Base-by-base conservation (phyloP, 2,797 vertebrate species). In the Girardinus metallicus region DNA sequence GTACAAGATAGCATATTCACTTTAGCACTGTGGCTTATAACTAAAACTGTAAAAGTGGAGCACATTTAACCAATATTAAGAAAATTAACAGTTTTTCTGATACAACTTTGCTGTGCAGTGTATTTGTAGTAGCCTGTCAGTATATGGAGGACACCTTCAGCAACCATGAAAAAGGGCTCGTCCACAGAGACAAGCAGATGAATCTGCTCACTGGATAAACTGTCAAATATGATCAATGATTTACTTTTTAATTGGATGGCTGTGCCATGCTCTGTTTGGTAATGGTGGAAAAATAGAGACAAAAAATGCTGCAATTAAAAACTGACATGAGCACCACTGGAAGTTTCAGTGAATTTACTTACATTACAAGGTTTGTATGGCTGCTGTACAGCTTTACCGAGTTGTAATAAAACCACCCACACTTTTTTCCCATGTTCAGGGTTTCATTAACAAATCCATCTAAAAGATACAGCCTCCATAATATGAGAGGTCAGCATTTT, bases 291-390 rank as follows among this genome's bases (percentile, higher is more conserved):
- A 74, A 74, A 29, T 41, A 41, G 66, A 74, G 60, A 78, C 41
- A 73, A 75, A 51, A n/a, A 79, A 34, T 39, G 31, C 66, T 87
- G 79, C 46, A 83, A 85, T 86, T 91, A 82, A 88, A 88, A 87
- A 70, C 78, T 86, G 83, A 90, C 73, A 84, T 89, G 73, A 87
- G 81, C 82, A 83, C 49, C 82, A 74, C 74, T 78, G 31, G 26
- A 81, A 60, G 85, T 90, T 90, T 89, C 78, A 85, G 87, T 64
- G 87, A 90, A 89, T 87, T 91, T 89, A 82, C 77, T 88, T 31
- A 53, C 75, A 87, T 85, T 72, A 81, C 71, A 82, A 84, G 36
- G 75, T 85, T 80, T 72, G 73, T 78, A 29, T 78, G 74, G 84
- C 74, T 73, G 74, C 79, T 77, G 57, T 75, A 84, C 70, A 89